Evolutionary conservation across 2,113 vertebrate species (phyloP).

Genomic region (Mirounga angustirostris): DNA sequence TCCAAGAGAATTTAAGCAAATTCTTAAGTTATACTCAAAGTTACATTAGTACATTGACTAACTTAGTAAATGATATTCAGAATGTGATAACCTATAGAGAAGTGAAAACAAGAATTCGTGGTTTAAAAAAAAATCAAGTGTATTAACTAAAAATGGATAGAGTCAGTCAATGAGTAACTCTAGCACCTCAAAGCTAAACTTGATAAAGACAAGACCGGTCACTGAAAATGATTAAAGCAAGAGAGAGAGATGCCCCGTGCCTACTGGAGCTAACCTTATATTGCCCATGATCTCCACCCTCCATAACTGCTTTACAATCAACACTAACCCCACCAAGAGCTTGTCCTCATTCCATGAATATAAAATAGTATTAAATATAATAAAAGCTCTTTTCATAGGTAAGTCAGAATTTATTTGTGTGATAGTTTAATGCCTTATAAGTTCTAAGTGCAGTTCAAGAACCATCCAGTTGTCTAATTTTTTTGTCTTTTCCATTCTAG

Average conservation of each 20-base stretch:
- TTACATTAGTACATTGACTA: background rate
- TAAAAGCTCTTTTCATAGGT: background rate
- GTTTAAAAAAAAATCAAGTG: background rate
- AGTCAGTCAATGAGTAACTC: background rate
- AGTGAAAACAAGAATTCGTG: background rate
- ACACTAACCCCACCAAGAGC: background rate
- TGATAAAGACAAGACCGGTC: background rate
- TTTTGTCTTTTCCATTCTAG: background rate
- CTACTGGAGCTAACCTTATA: background rate
- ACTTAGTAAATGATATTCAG: background rate
- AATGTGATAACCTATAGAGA: background rate
- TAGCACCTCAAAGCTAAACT: background rate
- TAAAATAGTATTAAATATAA: background rate
- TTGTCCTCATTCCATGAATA: background rate
- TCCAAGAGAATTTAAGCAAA: background rate
- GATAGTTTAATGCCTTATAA: background rate
- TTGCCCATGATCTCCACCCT: background rate
- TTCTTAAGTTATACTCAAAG: background rate
- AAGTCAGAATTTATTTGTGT: slow-evolving; percentile 1
- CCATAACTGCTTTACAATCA: background rate
- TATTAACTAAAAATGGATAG: background rate
- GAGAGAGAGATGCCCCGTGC: accelerated
- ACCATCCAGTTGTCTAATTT: background rate
- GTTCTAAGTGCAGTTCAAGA: background rate
- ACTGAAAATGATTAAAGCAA: background rate